Evolutionary conservation across 2,797 vertebrate species (phyloP).

Genomic region (Chelidonichthys spinosus): DNA sequence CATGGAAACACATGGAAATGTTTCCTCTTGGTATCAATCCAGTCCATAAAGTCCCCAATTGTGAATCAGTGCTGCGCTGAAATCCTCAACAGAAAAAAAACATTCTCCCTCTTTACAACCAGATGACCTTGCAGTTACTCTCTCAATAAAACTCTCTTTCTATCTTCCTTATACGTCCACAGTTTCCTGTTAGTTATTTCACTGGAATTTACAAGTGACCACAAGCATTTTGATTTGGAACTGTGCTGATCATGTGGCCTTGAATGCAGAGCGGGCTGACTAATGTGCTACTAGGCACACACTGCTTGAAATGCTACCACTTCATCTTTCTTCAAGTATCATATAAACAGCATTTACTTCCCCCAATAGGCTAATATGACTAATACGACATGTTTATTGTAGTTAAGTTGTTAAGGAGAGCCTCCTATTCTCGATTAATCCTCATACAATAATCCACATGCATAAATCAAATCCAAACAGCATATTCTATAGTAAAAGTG

Average conservation of each 20-base stretch:
- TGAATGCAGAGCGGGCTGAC: constrained; percentile 22
- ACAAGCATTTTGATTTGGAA: constrained; percentile 61
- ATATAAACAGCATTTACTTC: background rate
- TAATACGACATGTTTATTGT: background rate
- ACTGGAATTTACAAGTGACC: constrained; percentile 67
- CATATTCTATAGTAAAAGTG: background rate
- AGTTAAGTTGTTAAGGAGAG: background rate
- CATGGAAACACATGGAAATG: constrained; percentile 22
- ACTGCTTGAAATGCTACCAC: background rate
- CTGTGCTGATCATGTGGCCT: constrained; percentile 23
- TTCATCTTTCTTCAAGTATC: constrained; percentile 13
- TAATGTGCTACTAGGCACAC: background rate
- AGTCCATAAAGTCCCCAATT: background rate
- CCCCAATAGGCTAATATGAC: background rate
- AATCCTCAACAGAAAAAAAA: constrained; percentile 1
- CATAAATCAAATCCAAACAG: background rate
- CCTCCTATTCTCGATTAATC: background rate
- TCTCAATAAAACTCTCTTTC: constrained; percentile 8
- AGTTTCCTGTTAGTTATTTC: constrained; percentile 65
- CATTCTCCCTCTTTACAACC: constrained; percentile 3
- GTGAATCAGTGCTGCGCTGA: background rate
- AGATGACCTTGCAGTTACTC: constrained; percentile 5
- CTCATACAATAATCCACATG: background rate
- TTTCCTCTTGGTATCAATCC: constrained; percentile 29
- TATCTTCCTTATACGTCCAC: constrained; percentile 5